These are phyloP conservation scores for Drosophila hydei DNA, from an alignment of 1,140 invertebrate genomes.

Conservation along the genomic window DNA sequence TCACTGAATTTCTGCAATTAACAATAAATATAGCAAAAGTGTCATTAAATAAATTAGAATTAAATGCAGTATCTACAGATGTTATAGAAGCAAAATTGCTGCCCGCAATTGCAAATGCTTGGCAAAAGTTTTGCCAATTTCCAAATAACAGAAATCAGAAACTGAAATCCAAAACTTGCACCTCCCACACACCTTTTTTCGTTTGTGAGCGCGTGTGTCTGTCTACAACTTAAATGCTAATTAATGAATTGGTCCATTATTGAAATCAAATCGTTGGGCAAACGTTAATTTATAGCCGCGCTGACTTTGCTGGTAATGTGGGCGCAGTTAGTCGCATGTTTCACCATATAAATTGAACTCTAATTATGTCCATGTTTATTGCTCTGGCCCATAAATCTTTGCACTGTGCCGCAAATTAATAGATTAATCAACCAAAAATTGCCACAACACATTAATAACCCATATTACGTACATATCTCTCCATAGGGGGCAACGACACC, in stretches of 20 bases:
- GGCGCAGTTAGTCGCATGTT: slow-evolving; percentile 69
- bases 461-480: slow-evolving; percentile 24
- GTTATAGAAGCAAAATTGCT: background rate
- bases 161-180: slow-evolving; percentile 44
- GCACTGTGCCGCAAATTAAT: slow-evolving; percentile 65
- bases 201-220: slow-evolving; percentile 12
- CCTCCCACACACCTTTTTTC: slow-evolving; percentile 23
- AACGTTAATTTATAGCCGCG: slow-evolving; percentile 64
- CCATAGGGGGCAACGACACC: slow-evolving; percentile 42
- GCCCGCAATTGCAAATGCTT: slow-evolving; percentile 1
- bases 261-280: slow-evolving; percentile 72
- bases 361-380: slow-evolving; percentile 62
- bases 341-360: slow-evolving; percentile 62
- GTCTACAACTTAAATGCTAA: slow-evolving; percentile 59
- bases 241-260: slow-evolving; percentile 78
- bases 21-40: slow-evolving; percentile 60
- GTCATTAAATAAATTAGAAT: slow-evolving; percentile 61
- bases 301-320: slow-evolving; percentile 36
- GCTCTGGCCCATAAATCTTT: slow-evolving; percentile 58
- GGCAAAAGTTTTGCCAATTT: slow-evolving; percentile 44
- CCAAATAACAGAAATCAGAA: slow-evolving; percentile 25
- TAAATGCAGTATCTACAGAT: slow-evolving; percentile 37
- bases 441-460: slow-evolving; percentile 75
- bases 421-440: slow-evolving; percentile 75
- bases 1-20: slow-evolving; percentile 45